Conservation (phyloP, 2,888 invertebrate genomes). For the Scotopteryx bipunctaria region DNA sequence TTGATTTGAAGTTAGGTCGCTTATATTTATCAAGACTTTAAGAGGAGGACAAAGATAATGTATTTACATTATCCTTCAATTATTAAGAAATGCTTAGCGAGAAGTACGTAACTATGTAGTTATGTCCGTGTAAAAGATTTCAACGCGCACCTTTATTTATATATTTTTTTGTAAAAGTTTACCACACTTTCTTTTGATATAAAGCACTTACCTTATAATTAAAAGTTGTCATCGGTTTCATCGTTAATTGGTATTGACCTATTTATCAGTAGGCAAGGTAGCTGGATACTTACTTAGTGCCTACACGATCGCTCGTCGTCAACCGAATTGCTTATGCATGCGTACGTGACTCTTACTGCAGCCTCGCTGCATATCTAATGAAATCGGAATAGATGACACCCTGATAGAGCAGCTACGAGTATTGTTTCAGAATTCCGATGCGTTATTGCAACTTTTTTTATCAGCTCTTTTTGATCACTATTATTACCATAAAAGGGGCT, state of each 20-base stretch:
- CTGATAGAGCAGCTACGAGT: slow-evolving; percentile 34
- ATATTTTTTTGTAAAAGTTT: not conserved
- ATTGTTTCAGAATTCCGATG: slow-evolving; percentile 33
- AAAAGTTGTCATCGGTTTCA: slow-evolving; percentile 27
- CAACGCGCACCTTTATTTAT: slow-evolving; percentile 18
- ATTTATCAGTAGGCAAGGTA: slow-evolving; percentile 70
- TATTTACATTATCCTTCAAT: not conserved
- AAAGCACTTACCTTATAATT: too few species aligned
- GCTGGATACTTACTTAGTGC: slow-evolving; percentile 1
- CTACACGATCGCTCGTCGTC: slow-evolving; percentile 62
- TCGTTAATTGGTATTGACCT: slow-evolving; percentile 68
- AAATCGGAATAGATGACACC: slow-evolving; percentile 45
- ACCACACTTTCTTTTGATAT: not conserved
- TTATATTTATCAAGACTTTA: slow-evolving; percentile 2
- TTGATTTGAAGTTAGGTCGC: slow-evolving; percentile 16
- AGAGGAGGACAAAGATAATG: slow-evolving; percentile 12
- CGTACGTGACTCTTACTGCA: slow-evolving; percentile 67
- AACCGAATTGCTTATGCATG: slow-evolving; percentile 75
- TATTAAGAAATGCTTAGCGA: not conserved
- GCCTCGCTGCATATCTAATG: slow-evolving; percentile 64
- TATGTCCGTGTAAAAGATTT: slow-evolving; percentile 24
- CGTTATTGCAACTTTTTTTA: slow-evolving; percentile 30
- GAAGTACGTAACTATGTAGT: slow-evolving; percentile 19
- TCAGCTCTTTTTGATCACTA: not conserved
- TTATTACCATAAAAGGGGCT: not conserved